Conservation (phyloP, 1,140 invertebrate species). For the Musca domestica region DNA sequence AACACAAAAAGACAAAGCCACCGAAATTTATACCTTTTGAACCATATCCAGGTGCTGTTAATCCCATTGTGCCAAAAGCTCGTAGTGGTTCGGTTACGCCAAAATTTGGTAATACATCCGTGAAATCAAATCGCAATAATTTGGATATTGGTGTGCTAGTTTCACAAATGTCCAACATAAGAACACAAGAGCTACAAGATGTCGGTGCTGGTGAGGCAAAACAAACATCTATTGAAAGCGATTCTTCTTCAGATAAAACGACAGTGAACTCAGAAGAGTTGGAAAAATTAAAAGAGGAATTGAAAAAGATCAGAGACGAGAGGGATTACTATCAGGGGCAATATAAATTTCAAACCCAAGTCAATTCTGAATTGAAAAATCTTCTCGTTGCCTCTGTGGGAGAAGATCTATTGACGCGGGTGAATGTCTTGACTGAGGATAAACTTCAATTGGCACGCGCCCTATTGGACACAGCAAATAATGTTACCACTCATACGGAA, state of each 20-base stretch:
- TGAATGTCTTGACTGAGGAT: slow-evolving; percentile 86
- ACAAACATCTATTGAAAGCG: neutral
- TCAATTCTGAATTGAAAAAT: slow-evolving; percentile 90
- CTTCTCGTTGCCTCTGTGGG: slow-evolving; percentile 90
- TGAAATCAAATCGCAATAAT: slow-evolving; percentile 59
- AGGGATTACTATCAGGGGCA: slow-evolving; percentile 68
- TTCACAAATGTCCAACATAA: slow-evolving; percentile 65
- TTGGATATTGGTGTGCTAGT: slow-evolving; percentile 69
- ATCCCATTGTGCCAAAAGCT: slow-evolving; percentile 66
- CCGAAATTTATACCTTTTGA: slow-evolving; percentile 87
- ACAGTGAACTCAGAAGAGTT: slow-evolving; percentile 28
- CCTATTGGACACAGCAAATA: slow-evolving; percentile 78
- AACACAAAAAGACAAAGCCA: slow-evolving; percentile 63
- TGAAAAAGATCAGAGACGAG: slow-evolving; percentile 58
- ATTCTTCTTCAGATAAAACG: too few species aligned
- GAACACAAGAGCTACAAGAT: slow-evolving; percentile 57
- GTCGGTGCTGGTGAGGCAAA: slow-evolving; percentile 35
- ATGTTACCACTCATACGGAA: slow-evolving; percentile 83
- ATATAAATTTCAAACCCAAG: slow-evolving; percentile 72
- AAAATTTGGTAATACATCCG: slow-evolving; percentile 47
- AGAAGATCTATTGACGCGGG: slow-evolving; percentile 85
- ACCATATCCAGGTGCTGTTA: slow-evolving; percentile 82
- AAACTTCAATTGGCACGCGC: slow-evolving; percentile 84
- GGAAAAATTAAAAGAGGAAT: slow-evolving; percentile 36
- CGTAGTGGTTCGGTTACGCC: slow-evolving; percentile 41